Conservation (phyloP, 1,140 invertebrate species). For the Papilio aristodemus region DNA sequence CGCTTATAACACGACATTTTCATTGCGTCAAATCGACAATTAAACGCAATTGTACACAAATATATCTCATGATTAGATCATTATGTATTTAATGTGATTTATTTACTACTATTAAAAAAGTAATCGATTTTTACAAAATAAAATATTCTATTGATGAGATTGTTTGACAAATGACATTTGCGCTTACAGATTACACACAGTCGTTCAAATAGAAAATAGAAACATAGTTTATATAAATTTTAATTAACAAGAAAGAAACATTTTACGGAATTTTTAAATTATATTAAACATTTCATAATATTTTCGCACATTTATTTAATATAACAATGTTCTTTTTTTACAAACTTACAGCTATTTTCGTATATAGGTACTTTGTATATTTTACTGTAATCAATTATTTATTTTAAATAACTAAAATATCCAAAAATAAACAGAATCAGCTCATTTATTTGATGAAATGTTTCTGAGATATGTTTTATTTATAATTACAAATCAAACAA, state of each 20-base stretch:
- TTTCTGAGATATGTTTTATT: not conserved
- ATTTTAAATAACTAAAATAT: not conserved
- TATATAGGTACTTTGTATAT: too few species aligned
- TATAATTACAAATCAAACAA: constrained; percentile 25
- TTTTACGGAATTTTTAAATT: not conserved
- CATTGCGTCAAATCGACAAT: not conserved
- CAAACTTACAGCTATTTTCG: too few species aligned
- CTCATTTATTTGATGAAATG: not conserved
- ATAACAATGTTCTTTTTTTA: too few species aligned
- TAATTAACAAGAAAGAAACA: not conserved
- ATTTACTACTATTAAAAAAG: constrained; percentile 20
- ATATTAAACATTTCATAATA: not conserved
- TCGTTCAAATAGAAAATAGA: not conserved
- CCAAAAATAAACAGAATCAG: not conserved
- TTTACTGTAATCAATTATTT: too few species aligned
- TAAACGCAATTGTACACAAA: not conserved
- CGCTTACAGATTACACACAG: constrained; percentile 3
- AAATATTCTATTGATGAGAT: constrained; percentile 27
- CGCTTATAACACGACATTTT: not conserved
- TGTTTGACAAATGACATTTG: constrained; percentile 32
- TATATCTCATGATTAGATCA: not conserved
- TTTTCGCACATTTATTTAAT: not conserved
- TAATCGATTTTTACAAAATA: constrained; percentile 29
- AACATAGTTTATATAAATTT: not conserved
- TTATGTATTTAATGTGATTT: not conserved